phyloP scores from a whole-genome alignment of 2,113 vertebrate genomes.

The Tor tambroides region DNA sequence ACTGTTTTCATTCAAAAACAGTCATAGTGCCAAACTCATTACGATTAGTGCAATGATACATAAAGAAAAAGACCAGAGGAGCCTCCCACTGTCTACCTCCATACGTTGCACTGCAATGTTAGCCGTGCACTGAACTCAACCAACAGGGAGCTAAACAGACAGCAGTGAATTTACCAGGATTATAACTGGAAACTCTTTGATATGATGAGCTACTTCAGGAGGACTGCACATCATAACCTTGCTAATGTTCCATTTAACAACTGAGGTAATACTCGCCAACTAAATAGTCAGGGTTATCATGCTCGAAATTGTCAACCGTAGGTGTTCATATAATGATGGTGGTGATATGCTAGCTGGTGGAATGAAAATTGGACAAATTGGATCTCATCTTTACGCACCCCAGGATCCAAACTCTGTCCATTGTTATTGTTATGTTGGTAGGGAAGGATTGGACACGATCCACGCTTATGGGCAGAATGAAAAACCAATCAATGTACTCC shows the following conservation, averaged over 20 bases:
- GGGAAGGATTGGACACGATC: conserved; percentile 23
- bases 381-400: conserved; percentile 33
- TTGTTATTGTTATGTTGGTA: conserved; percentile 21
- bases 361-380: conserved; percentile 40
- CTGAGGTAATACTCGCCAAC: neutral
- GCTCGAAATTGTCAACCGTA: conserved; percentile 28
- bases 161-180: conserved; percentile 13
- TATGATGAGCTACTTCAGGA: conserved; percentile 11
- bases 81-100: neutral
- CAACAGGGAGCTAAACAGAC: conserved; percentile 13
- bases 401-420: conserved; percentile 30
- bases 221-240: conserved; percentile 20
- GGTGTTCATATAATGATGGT: conserved; percentile 32
- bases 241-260: conserved; percentile 36
- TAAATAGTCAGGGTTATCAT: conserved; percentile 27
- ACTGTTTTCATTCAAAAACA: neutral
- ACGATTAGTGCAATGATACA: neutral
- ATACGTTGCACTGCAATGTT: neutral
- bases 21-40: conserved; percentile 1
- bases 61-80: neutral
- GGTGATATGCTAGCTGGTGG: conserved; percentile 1
- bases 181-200: conserved; percentile 12
- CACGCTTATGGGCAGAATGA: neutral
- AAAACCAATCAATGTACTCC: conserved; percentile 31
- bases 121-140: conserved; percentile 15